Percentiles rank a stretch among this genome's conserved stretches.
Conservation (phyloP, 2,888 invertebrate genomes). For the Clostera curtula region DNA sequence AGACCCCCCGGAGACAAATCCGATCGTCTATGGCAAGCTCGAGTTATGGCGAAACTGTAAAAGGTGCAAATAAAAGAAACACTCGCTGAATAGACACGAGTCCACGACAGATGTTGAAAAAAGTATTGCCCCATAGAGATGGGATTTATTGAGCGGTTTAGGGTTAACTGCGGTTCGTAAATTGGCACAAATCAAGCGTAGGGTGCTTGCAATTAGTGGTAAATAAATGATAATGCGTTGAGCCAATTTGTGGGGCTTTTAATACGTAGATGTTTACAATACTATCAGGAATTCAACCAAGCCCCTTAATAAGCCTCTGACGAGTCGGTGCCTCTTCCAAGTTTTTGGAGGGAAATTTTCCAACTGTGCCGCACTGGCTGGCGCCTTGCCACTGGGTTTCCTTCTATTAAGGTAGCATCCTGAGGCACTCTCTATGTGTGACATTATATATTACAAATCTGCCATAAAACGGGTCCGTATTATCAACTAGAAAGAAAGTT, state of each 20-base stretch:
- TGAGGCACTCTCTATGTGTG: too few species aligned
- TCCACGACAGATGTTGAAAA: conserved; percentile 61
- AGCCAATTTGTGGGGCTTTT: conserved; percentile 10
- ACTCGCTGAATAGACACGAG: conserved; percentile 50
- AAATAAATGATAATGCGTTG: conserved; percentile 7
- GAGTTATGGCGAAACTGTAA: conserved; percentile 36
- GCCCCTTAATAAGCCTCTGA: too few species aligned
- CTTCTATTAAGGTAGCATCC: too few species aligned
- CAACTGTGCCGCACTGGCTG: too few species aligned
- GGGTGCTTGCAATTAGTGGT: conserved; percentile 18
- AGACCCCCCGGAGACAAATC: conserved; percentile 64
- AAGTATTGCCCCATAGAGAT: conserved; percentile 37
- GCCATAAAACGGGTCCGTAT: too few species aligned
- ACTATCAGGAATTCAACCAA: too few species aligned
- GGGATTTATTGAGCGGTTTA: conserved; percentile 48
- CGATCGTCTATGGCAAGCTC: conserved; percentile 46
- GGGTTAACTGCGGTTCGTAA: conserved; percentile 40
- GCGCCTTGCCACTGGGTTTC: too few species aligned
- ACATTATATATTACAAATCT: too few species aligned
- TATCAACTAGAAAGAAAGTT: too few species aligned
- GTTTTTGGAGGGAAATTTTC: too few species aligned
- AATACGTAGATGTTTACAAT: conserved; percentile 4
- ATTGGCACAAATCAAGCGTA: conserved; percentile 40
- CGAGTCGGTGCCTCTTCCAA: too few species aligned
- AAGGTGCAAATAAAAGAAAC: conserved; percentile 38